Conservation (phyloP, 2,797 vertebrate species). For the Anguilla obscura region DNA sequence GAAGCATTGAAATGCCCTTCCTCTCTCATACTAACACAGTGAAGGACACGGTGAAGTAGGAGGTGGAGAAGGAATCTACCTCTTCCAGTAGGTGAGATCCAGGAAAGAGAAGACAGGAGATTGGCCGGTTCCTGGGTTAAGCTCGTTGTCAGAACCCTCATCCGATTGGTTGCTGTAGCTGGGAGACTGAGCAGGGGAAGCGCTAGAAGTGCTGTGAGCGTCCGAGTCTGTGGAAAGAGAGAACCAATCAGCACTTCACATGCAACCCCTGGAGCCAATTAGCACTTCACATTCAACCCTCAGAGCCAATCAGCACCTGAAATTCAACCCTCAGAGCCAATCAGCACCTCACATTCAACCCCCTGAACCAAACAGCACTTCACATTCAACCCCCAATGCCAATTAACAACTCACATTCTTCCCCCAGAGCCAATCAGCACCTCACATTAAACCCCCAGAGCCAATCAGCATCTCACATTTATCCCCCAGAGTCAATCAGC, state of each 20-base stretch:
- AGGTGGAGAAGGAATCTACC: conserved; percentile 65
- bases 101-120: conserved; percentile 94
- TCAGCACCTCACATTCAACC: no score
- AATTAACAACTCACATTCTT: no score
- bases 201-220: conserved; percentile 96
- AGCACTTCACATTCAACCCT: no score
- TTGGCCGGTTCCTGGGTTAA: conserved; percentile 83
- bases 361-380: no score
- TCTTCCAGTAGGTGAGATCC: conserved; percentile 98
- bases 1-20: background rate
- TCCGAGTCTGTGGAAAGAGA: conserved; percentile 80
- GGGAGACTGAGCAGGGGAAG: conserved; percentile 93
- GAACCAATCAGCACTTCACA: background rate
- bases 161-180: conserved; percentile 98
- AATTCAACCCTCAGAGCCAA: no score
- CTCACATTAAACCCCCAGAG: no score
- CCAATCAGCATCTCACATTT: no score
- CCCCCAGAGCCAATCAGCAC: no score
- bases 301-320: no score
- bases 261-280: no score
- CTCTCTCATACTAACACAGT: background rate
- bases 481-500: no score
- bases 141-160: conserved; percentile 89
- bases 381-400: no score
- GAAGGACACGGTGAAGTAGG: background rate